A percentile compares a stretch with the other conserved stretches of the same genome.
phyloP scores from a whole-genome alignment of 2,797 vertebrate genomes.

The Setipinna tenuifilis region DNA sequence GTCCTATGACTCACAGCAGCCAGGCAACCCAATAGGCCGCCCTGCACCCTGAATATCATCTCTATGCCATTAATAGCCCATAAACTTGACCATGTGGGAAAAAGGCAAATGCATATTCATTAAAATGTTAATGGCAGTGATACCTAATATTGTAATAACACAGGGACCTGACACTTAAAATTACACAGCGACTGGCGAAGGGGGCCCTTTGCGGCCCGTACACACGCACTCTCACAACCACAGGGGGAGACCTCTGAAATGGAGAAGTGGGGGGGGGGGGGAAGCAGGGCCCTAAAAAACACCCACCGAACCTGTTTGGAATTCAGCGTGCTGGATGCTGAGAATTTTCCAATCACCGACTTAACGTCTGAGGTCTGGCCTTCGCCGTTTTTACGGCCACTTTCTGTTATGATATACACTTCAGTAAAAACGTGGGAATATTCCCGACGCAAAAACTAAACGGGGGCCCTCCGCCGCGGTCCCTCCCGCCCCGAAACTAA shows the following conservation, averaged over 20 bases:
- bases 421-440: slow-evolving; percentile 22
- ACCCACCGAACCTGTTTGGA: slow-evolving; percentile 22
- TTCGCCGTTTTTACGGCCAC: background rate
- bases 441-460: no score
- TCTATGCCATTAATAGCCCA: slow-evolving; percentile 50
- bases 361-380: slow-evolving; percentile 20
- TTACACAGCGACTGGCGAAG: slow-evolving; percentile 43
- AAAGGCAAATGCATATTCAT: slow-evolving; percentile 54
- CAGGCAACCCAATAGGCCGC: slow-evolving; percentile 49
- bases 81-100: slow-evolving; percentile 53
- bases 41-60: slow-evolving; percentile 39
- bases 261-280: background rate
- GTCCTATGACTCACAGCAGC: slow-evolving; percentile 51
- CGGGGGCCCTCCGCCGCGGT: no score
- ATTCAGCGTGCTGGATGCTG: slow-evolving; percentile 1
- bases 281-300: background rate
- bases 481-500: background rate
- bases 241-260: slow-evolving; percentile 42
- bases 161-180: slow-evolving; percentile 47
- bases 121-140: slow-evolving; percentile 52
- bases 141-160: slow-evolving; percentile 59
- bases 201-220: slow-evolving; percentile 27
- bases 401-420: background rate
- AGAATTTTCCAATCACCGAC: slow-evolving; percentile 25
- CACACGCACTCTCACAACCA: slow-evolving; percentile 46